Conservation (phyloP, 2,797 vertebrate genomes). For the Neomorphus geoffroyi region DNA sequence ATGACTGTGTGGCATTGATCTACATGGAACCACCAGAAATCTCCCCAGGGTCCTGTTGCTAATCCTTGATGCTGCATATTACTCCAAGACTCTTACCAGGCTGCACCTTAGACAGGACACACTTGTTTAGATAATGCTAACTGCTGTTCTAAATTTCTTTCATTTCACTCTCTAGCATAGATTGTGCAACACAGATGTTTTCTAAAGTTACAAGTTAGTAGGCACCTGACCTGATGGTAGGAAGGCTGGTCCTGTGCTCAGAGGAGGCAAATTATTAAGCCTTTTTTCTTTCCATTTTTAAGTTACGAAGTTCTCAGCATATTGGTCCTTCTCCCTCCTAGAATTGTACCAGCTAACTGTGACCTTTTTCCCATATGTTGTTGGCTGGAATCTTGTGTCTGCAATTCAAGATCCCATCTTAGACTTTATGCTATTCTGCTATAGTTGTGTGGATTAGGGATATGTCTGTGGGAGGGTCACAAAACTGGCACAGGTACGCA, state of each 20-base stretch:
- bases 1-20: not conserved
- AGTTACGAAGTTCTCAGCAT: not conserved
- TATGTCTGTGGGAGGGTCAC: not conserved
- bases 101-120: accelerated
- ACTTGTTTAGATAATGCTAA: accelerated
- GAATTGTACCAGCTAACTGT: not conserved
- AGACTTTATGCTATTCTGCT: not conserved
- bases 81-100: too few relatives aligned
- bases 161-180: not conserved
- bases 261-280: not conserved
- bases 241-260: not conserved
- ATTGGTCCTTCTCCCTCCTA: not conserved
- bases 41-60: not conserved
- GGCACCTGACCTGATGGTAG: not conserved
- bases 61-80: not conserved
- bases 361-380: not conserved
- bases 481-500: not conserved
- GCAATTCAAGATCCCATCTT: not conserved
- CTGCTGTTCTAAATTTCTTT: not conserved
- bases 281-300: not conserved
- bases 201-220: not conserved
- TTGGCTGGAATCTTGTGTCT: not conserved
- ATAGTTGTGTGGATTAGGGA: not conserved
- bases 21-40: not conserved
- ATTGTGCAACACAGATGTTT: not conserved